Evolutionary conservation across 2,113 vertebrate genomes (phyloP), one percentile per base, ranked within the genome.

Genomic region (Piaya cayana): DNA sequence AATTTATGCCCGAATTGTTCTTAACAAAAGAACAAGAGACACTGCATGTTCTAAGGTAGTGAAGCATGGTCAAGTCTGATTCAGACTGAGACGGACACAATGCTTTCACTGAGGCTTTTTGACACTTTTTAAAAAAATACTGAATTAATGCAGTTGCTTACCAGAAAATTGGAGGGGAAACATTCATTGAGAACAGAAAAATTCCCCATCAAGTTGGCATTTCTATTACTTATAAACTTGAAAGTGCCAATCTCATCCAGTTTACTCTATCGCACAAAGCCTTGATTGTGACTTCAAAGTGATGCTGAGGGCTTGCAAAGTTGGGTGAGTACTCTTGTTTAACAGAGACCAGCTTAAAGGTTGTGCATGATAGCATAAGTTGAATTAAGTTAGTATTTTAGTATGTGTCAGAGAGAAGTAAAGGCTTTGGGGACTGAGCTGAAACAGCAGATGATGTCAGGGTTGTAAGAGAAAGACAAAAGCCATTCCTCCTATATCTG

Each of bases 371-470:
- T 25, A 34, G 39, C 36, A 11, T 55, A 94, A 82, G 20, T 8
- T 86, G 81, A 91, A 71, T 84, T 65, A 83, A 84, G 32, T 88
- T 88, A 74, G 49, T 92, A 71, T 88, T 87, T 86, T n/a, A 64
- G 27, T 59, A n/a, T 32, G 56, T 81, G 13, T 79, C 52, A 81
- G 32, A 77, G 45, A 86, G 67, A 91, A 86, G 26, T 59, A 72
- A 82, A 86, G 84, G 30, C 43, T 80, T 86, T 91, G 65, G 26
- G 83, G 37, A 60, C 52, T 71, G 86, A 86, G 30, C 27, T 89
- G 80, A 71, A 90, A 58, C n/a, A 60, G 36, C 25, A 64, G 34
- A 16, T 20, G 4, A 59, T 68, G 9, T n/a, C 56, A 68, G 86
- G 20, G 8, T 52, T 76, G 9, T 47, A 63, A 59, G 21, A 71